Percentiles rank a stretch among this genome's conserved stretches.
Evolutionary conservation across 2,113 vertebrate genomes (phyloP).

Genomic region (Gymnarchus niloticus): DNA sequence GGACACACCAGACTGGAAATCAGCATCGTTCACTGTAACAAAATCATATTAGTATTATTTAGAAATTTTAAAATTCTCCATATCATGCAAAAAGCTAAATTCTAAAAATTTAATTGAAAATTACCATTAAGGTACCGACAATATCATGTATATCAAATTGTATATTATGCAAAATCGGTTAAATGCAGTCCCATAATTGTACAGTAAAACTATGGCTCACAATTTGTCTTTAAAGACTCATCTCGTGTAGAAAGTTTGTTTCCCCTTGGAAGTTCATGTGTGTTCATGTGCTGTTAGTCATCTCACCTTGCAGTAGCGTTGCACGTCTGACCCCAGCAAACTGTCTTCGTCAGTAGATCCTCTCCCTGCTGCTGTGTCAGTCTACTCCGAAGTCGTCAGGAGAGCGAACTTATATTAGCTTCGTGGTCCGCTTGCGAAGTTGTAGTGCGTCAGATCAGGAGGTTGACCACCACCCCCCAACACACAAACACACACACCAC

Average conservation of each 20-base stretch:
- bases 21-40: slow-evolving; percentile 44
- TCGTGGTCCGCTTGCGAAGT: no score
- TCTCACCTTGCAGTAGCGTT: not conserved
- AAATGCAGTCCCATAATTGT: no score
- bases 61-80: no score
- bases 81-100: no score
- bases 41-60: no score
- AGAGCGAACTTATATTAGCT: slow-evolving; percentile 34
- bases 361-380: slow-evolving; percentile 11
- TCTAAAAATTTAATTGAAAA: no score
- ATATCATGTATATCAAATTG: no score
- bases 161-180: no score
- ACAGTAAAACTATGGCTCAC: no score
- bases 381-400: slow-evolving; percentile 14
- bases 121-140: no score
- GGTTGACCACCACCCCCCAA: not conserved
- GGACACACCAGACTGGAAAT: slow-evolving; percentile 30
- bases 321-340: slow-evolving; percentile 24
- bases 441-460: slow-evolving; percentile 45
- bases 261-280: not conserved
- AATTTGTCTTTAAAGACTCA: no score
- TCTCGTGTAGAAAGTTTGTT: not conserved
- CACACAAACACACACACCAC: not conserved
- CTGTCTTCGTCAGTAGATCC: not conserved
- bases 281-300: not conserved